Evolutionary conservation across 1,140 invertebrate genomes (phyloP).

Genomic region (Argopecten irradians): DNA sequence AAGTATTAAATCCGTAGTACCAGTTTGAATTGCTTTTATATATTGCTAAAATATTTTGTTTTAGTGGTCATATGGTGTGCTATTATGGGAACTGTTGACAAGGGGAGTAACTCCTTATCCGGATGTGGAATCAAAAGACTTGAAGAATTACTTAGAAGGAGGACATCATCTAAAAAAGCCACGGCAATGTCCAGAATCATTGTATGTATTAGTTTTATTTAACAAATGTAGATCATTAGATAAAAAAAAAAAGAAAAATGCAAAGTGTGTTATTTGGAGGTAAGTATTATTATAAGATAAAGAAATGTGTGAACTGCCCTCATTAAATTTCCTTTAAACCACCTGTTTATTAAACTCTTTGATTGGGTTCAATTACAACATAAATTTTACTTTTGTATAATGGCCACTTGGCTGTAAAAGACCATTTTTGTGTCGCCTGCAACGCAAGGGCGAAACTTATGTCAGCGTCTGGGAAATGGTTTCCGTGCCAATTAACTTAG

Average conservation of each 20-base stretch:
- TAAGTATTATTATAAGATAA: background rate
- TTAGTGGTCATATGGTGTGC: slow-evolving; percentile 76
- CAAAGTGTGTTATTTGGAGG: too few species aligned
- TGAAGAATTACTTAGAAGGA: slow-evolving; percentile 60
- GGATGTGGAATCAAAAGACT: slow-evolving; percentile 63
- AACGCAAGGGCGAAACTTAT: too few species aligned
- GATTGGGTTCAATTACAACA: too few species aligned
- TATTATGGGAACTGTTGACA: slow-evolving; percentile 76
- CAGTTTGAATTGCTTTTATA: background rate
- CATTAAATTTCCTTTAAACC: too few species aligned
- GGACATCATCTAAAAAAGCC: slow-evolving; percentile 70
- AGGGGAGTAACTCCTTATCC: slow-evolving; percentile 76
- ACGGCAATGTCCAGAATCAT: slow-evolving; percentile 67
- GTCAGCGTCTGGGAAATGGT: too few species aligned
- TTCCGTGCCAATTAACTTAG: background rate
- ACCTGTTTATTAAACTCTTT: too few species aligned
- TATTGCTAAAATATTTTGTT: slow-evolving; percentile 32
- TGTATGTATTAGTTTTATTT: slow-evolving; percentile 59
- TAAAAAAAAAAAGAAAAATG: too few species aligned
- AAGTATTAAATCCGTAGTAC: background rate
- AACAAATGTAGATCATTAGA: too few species aligned
- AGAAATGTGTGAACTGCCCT: background rate
- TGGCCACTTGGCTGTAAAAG: too few species aligned
- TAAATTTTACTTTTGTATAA: too few species aligned
- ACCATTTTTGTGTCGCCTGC: too few species aligned